These are phyloP conservation scores for Pandemis heparana DNA, from an alignment of 2,888 invertebrate genomes.

Conservation along the genomic window DNA sequence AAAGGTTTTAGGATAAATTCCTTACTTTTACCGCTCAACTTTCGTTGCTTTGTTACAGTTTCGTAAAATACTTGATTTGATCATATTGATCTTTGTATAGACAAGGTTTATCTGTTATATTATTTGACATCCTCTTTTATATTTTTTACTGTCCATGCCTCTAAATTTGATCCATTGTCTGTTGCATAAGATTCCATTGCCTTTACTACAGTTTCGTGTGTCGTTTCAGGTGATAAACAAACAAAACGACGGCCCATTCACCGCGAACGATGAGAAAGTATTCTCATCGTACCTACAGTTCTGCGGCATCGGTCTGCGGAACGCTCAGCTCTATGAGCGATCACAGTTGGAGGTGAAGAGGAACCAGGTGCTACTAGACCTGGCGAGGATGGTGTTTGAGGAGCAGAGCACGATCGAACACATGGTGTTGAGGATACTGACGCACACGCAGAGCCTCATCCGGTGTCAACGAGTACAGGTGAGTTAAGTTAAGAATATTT, in stretches of 20 bases:
- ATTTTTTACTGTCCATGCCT: neutral
- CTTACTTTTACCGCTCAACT: neutral
- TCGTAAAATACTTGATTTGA: neutral
- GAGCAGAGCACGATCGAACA: slow-evolving; percentile 98
- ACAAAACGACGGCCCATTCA: slow-evolving; percentile 93
- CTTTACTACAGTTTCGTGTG: neutral
- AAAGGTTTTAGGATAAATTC: neutral
- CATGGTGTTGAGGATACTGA: slow-evolving; percentile 96
- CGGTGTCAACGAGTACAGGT: slow-evolving; percentile 98
- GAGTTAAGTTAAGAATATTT: slow-evolving; percentile 52
- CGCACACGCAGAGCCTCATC: slow-evolving; percentile 97
- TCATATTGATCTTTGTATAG: neutral
- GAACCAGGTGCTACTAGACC: slow-evolving; percentile 96
- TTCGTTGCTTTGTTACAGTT: neutral
- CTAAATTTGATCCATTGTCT: too few relatives aligned
- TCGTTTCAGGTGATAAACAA: slow-evolving; percentile 93
- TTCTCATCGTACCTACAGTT: slow-evolving; percentile 97
- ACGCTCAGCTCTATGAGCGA: slow-evolving; percentile 98
- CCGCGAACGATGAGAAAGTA: slow-evolving; percentile 94
- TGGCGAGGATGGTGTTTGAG: slow-evolving; percentile 98
- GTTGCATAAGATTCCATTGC: neutral
- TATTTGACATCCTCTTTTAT: neutral
- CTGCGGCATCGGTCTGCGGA: slow-evolving; percentile 97
- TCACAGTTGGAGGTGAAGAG: slow-evolving; percentile 97
- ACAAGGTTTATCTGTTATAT: neutral